Percentiles rank a stretch among this genome's conserved stretches.
Conservation (phyloP, 2,113 vertebrate genomes). For the Poeciliopsis turrubarensis region DNA sequence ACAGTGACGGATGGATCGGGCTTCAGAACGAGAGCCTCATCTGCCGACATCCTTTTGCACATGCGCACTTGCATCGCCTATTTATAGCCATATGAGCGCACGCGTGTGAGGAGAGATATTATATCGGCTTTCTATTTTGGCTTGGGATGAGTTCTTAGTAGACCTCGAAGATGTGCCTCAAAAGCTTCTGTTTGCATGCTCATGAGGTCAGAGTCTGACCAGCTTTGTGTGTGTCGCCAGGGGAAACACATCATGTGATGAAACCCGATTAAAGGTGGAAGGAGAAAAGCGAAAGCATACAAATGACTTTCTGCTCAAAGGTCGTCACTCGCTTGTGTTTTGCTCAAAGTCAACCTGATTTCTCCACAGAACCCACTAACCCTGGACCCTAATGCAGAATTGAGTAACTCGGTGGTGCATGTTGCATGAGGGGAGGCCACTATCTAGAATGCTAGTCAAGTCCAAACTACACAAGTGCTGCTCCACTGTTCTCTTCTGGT, state of each 20-base stretch:
- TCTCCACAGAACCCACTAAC: neutral
- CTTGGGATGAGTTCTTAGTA: neutral
- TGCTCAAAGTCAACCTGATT: neutral
- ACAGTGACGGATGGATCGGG: constrained; percentile 45
- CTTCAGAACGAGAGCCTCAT: constrained; percentile 27
- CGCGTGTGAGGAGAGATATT: neutral
- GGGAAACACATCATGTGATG: constrained; percentile 33
- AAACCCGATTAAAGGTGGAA: constrained; percentile 40
- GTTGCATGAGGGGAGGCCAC: neutral
- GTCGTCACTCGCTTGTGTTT: constrained; percentile 14
- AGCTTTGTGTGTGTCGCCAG: neutral
- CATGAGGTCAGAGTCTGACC: constrained; percentile 10
- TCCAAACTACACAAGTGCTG: neutral
- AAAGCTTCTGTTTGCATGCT: constrained; percentile 13
- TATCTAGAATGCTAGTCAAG: constrained; percentile 13
- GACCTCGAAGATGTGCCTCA: constrained; percentile 4
- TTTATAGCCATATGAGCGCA: constrained; percentile 27
- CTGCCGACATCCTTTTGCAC: constrained; percentile 27
- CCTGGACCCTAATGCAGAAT: neutral
- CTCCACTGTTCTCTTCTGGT: neutral
- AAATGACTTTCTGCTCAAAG: neutral
- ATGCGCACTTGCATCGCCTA: constrained; percentile 16
- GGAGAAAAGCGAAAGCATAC: constrained; percentile 14
- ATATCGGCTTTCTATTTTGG: constrained; percentile 27
- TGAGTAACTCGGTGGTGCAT: constrained; percentile 23